phyloP scores from a whole-genome alignment of 1,140 invertebrate genomes.

The Heliconius congener region DNA sequence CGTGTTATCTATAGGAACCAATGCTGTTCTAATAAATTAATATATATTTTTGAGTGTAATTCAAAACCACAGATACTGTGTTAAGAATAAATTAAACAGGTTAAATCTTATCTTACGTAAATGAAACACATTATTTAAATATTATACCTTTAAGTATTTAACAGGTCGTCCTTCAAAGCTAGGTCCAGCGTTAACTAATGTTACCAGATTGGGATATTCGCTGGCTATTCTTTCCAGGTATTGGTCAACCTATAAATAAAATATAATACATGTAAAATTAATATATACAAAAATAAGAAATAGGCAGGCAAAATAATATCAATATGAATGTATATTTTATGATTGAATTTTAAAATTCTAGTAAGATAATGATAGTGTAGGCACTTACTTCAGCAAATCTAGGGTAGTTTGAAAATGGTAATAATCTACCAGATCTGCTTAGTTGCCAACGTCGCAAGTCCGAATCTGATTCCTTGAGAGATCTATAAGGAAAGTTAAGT shows the following conservation, averaged over 20 bases:
- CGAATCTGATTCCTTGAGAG: slow-evolving; percentile 40
- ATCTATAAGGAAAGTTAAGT: slow-evolving; percentile 34
- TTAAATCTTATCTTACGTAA: too few species aligned
- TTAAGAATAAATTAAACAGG: too few species aligned
- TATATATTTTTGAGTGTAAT: too few species aligned
- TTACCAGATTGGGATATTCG: slow-evolving; percentile 44
- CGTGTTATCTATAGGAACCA: too few species aligned
- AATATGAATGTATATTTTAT: too few species aligned
- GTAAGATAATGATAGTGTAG: too few species aligned
- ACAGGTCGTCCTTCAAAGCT: slow-evolving; percentile 47
- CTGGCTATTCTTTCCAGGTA: slow-evolving; percentile 47
- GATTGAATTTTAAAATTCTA: too few species aligned
- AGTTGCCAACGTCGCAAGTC: slow-evolving; percentile 34
- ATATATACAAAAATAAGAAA: too few species aligned
- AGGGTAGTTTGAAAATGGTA: slow-evolving; percentile 45
- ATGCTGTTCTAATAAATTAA: too few species aligned
- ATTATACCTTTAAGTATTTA: slow-evolving; percentile 51
- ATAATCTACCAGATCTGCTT: slow-evolving; percentile 32
- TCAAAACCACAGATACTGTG: too few species aligned
- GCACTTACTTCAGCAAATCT: slow-evolving; percentile 43
- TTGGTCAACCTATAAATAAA: slow-evolving; percentile 39
- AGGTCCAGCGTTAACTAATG: slow-evolving; percentile 46
- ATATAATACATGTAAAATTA: not conserved
- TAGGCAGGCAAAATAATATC: too few species aligned
- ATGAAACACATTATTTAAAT: too few species aligned